Evolutionary conservation across 1,140 invertebrate species (phyloP).

Genomic region (Conus ventricosus): DNA sequence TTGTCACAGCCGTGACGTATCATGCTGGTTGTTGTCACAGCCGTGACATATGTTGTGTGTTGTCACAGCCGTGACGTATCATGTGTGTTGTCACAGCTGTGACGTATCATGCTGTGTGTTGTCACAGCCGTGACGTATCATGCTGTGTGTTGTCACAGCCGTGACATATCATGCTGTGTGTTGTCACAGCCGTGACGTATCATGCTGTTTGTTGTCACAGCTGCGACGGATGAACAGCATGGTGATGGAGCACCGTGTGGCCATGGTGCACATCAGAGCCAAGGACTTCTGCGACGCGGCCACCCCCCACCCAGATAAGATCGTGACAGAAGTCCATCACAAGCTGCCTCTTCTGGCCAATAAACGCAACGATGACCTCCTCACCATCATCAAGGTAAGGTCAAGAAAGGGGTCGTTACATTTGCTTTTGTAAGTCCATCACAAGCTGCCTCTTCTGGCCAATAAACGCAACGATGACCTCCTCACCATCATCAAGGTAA

Average conservation of each 20-base stretch:
- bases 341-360: constrained; percentile 70
- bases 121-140: background rate
- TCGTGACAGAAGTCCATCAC: constrained; percentile 62
- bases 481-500: constrained; percentile 71
- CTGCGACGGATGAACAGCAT: constrained; percentile 68
- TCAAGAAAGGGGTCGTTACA: background rate
- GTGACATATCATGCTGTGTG: background rate
- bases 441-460: constrained; percentile 68
- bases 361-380: constrained; percentile 70
- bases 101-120: too few relatives aligned
- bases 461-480: constrained; percentile 72
- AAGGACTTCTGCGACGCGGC: constrained; percentile 63
- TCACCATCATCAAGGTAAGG: constrained; percentile 71
- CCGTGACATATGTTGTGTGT: too few relatives aligned
- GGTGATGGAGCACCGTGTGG: constrained; percentile 59
- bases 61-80: too few relatives aligned
- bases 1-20: too few relatives aligned
- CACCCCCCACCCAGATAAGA: constrained; percentile 65
- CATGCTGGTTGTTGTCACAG: too few relatives aligned
- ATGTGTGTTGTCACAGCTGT: too few relatives aligned
- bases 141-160: background rate
- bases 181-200: background rate
- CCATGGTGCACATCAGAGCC: constrained; percentile 66
- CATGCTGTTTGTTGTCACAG: constrained; percentile 43
- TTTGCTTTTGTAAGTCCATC: constrained; percentile 53